Base-by-base conservation (phyloP, 2,888 invertebrate genomes). In the Venustoraphidia nigricollis region DNA sequence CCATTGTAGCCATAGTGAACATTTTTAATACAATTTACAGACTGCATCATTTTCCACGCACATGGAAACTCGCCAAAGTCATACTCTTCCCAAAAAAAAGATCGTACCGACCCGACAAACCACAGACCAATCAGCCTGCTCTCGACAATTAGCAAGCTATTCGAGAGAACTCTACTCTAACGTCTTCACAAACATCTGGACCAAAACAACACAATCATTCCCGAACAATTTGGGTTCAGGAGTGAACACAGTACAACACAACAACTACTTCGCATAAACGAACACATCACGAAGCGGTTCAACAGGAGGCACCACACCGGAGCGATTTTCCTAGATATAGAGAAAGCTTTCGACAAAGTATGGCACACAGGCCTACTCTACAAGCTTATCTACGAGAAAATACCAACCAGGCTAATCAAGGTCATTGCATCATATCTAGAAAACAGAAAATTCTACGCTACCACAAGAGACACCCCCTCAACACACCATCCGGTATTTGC, bases 141-240 rank as follows among this genome's bases (percentile, higher is more conserved):
- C 0, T n/a, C n/a, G n/a, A n/a, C n/a, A n/a, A n/a, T n/a, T n/a
- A n/a, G n/a, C n/a, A n/a, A n/a, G n/a, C n/a, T 39, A 27, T 34
- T 49, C 51, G 58, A 60, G 51, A 52, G 51, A 48, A 48, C 54
- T 8, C 44, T 57, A 34, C 44, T 53, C 6, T 47, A 44, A 34
- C 40, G 49, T 48, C 17, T 61, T 2, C 50, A 51, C 9, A 39
- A 47, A 34, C 41, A 45, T 35, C 50, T 57, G 35, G 49, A 14
- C 10, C 46, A 45, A 55, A 49, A 53, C 2, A 49, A 55, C 11
- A 52, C 49, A 2, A 40, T 49, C 13, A 48, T 48, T 8, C 41
- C 54, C 9, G 27, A 54, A 14, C 59, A 60, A 49, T 60, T 59
- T 49, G 62, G 61, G 0, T 63, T 64, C 45, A 52, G 59, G 41